Percentiles rank a stretch among this genome's conserved stretches.
These are phyloP conservation scores for Bombus pyrosoma DNA, from an alignment of 1,140 invertebrate genomes.

Conservation along the genomic window DNA sequence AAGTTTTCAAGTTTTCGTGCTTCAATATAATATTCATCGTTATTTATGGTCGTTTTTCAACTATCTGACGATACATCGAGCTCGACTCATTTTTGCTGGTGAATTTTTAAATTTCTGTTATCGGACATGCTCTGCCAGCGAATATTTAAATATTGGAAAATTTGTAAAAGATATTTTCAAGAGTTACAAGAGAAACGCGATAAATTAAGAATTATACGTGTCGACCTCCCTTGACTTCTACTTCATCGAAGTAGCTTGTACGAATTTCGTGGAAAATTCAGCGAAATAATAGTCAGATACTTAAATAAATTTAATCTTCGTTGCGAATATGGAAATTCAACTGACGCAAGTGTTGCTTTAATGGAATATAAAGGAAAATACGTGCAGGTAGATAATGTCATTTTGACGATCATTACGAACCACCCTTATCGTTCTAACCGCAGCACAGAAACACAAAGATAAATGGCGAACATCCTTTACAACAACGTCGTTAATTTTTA, in stretches of 20 bases:
- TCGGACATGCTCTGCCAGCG: background rate
- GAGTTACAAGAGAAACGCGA: background rate
- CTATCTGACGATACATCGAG: no score
- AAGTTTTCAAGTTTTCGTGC: background rate
- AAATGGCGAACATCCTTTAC: constrained; percentile 31
- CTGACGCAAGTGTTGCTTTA: background rate
- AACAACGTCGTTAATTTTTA: constrained; percentile 21
- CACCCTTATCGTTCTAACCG: constrained; percentile 2
- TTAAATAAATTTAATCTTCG: background rate
- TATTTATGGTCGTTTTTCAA: no score
- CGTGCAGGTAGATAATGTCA: background rate
- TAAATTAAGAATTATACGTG: background rate
- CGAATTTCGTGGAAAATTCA: background rate
- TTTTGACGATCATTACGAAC: constrained; percentile 15
- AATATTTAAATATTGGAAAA: background rate
- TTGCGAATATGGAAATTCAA: background rate
- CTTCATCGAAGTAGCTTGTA: background rate
- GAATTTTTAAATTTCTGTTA: background rate
- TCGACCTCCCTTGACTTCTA: background rate
- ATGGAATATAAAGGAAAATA: background rate
- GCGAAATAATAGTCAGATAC: no score
- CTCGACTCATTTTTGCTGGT: no score
- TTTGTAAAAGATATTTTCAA: background rate
- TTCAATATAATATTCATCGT: no score
- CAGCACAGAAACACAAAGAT: background rate